Conservation (phyloP, 2,113 vertebrate genomes). For the Cardinalis cardinalis region DNA sequence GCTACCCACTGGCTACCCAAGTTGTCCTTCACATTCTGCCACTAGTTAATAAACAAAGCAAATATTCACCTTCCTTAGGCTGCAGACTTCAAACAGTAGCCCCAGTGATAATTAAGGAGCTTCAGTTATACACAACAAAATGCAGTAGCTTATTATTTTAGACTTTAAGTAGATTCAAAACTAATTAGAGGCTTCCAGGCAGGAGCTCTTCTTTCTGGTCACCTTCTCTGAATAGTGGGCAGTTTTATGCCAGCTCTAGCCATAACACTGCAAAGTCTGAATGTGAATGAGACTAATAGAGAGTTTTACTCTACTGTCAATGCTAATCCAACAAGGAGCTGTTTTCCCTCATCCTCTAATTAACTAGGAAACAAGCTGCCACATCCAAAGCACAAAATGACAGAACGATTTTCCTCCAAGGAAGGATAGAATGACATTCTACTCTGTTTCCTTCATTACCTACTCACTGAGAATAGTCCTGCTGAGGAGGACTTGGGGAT, state of each 20-base stretch:
- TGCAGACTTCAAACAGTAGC: background rate
- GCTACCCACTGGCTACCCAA: background rate
- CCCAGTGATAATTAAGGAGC: background rate
- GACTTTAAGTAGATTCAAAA: background rate
- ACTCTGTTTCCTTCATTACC: background rate
- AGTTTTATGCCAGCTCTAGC: background rate
- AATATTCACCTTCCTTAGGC: background rate
- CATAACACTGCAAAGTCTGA: background rate
- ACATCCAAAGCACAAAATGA: background rate
- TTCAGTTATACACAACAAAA: background rate
- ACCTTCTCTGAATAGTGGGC: background rate
- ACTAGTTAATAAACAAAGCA: background rate
- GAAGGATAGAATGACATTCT: background rate
- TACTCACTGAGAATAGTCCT: background rate
- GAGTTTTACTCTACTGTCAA: background rate
- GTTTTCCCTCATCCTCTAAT: background rate
- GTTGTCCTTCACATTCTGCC: background rate
- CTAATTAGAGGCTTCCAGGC: slow-evolving; percentile 1
- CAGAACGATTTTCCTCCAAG: background rate
- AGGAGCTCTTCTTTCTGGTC: background rate
- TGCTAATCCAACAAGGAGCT: background rate
- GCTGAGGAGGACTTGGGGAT: background rate
- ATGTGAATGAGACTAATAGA: background rate
- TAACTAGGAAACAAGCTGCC: background rate
- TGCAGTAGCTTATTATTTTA: background rate